phyloP scores from a whole-genome alignment of 2,113 vertebrate species.

The Cichladusa arquata region DNA sequence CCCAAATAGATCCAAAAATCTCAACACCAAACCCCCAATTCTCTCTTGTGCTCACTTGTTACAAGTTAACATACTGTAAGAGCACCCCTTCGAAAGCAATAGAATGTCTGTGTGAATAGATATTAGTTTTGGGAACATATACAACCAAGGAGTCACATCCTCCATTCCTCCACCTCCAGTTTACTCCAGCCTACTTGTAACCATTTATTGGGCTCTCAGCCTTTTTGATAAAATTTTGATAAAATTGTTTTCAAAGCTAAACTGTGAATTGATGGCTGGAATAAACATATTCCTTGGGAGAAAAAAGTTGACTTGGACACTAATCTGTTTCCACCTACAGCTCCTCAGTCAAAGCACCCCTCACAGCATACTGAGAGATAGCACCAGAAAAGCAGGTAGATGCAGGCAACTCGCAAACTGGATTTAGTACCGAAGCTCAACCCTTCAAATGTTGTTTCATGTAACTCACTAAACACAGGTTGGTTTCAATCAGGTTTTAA shows the following conservation, averaged over 20 bases:
- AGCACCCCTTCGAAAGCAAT: not conserved
- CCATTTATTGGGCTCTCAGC: not conserved
- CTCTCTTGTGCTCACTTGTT: not conserved
- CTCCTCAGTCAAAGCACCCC: not conserved
- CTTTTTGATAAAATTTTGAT: not conserved
- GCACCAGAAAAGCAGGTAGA: not conserved
- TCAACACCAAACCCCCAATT: not conserved
- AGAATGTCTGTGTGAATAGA: not conserved
- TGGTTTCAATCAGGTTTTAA: not conserved
- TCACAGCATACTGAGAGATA: rapidly evolving
- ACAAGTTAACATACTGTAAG: not conserved
- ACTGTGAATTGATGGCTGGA: not conserved
- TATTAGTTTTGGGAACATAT: not conserved
- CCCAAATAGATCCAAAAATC: rapidly evolving
- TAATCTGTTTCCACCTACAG: not conserved
- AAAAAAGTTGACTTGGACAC: not conserved
- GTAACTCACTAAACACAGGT: not conserved
- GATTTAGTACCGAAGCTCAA: not conserved
- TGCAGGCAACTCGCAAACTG: not conserved
- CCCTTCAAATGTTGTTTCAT: not conserved
- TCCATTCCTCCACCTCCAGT: not conserved
- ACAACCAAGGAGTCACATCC: not conserved
- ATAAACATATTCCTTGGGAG: not conserved
- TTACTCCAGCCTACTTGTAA: not conserved
- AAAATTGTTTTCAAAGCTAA: not conserved